Evolutionary conservation across 2,113 vertebrate species (phyloP).

Genomic region (cattle (Bos taurus)): ARS-UCD2.0 NC_037344.1:5977001-5977500

Average conservation of each 20-base stretch:
- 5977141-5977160: neutral
- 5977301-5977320: neutral
- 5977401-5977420: neutral
- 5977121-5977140: neutral
- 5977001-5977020: neutral
- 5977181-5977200: neutral
- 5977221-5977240: neutral
- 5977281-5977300: neutral
- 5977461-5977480: neutral
- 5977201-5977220: neutral
- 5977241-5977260: neutral
- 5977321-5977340: neutral
- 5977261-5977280: neutral
- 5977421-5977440: neutral
- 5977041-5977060: neutral
- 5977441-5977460: neutral
- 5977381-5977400: neutral
- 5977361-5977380: neutral
- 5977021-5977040: neutral
- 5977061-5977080: neutral
- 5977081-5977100: neutral
- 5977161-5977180: neutral
- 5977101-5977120: neutral
- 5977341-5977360: neutral
- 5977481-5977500: neutral